Evolutionary conservation across 2,888 invertebrate genomes (phyloP).

Genomic region (Parnassius mnemosyne): DNA sequence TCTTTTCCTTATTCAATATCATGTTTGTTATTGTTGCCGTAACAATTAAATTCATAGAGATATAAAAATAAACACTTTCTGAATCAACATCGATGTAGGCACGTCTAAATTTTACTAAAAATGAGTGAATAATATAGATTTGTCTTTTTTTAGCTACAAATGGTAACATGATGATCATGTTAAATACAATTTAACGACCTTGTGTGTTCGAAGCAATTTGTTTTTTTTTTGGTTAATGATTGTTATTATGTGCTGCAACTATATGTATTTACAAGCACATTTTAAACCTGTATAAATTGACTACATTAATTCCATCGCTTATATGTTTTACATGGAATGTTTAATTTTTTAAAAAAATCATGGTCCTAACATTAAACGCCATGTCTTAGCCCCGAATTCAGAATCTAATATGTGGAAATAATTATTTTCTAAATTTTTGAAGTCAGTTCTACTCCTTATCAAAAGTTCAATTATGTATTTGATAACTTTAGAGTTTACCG

Average conservation of each 20-base stretch:
- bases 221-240: constrained; percentile 13
- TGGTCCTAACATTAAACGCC: too few species aligned
- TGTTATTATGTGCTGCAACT: background rate
- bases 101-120: too few species aligned
- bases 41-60: background rate
- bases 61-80: too few species aligned
- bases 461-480: too few species aligned
- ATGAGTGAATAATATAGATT: too few species aligned
- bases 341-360: too few species aligned
- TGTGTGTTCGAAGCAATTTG: constrained; percentile 2
- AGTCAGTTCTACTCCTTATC: too few species aligned
- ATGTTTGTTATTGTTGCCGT: constrained; percentile 1
- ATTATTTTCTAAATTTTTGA: too few species aligned
- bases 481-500: too few species aligned
- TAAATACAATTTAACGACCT: constrained; percentile 21
- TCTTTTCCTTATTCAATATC: constrained; percentile 10
- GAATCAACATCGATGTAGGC: too few species aligned
- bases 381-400: too few species aligned
- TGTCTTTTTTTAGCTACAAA: background rate
- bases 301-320: background rate
- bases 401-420: too few species aligned
- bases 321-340: background rate
- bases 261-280: background rate
- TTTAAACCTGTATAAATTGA: background rate
- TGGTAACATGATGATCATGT: background rate